phyloP scores from a whole-genome alignment of 2,797 vertebrate species.

The Peromyscus attwateri region DNA sequence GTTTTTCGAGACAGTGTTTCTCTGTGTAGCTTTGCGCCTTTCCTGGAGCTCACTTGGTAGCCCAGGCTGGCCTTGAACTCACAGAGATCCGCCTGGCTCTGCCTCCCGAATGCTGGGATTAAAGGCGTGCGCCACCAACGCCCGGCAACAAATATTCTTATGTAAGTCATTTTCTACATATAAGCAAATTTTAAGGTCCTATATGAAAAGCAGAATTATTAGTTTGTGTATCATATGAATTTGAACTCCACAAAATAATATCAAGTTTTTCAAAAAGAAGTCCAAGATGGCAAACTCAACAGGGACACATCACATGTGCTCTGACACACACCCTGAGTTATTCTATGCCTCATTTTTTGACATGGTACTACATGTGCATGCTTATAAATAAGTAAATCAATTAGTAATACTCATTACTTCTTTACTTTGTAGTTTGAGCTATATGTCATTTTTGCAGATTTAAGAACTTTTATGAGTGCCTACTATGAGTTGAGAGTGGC shows the following conservation, averaged over 20 bases:
- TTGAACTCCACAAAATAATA: neutral
- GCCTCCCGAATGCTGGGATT: too few species aligned
- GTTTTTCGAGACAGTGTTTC: too few species aligned
- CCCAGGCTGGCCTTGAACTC: too few species aligned
- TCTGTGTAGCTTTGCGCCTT: too few species aligned
- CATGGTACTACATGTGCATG: neutral
- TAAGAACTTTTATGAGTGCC: neutral
- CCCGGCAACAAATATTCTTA: too few species aligned
- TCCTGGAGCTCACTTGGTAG: too few species aligned
- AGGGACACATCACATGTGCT: neutral
- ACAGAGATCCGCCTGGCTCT: too few species aligned
- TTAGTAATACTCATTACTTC: neutral
- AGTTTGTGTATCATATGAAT: neutral
- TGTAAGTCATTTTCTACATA: neutral
- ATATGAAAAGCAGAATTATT: neutral
- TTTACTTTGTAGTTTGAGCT: neutral
- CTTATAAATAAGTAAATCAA: neutral
- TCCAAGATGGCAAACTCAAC: neutral
- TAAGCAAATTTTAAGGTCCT: neutral
- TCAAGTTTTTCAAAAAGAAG: neutral
- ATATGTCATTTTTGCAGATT: neutral
- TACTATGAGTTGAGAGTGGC: neutral
- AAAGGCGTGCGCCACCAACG: too few species aligned
- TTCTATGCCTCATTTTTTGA: constrained; percentile 18
- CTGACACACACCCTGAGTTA: neutral